Conservation (phyloP, 2,888 invertebrate genomes). For the Thyatira batis region DNA sequence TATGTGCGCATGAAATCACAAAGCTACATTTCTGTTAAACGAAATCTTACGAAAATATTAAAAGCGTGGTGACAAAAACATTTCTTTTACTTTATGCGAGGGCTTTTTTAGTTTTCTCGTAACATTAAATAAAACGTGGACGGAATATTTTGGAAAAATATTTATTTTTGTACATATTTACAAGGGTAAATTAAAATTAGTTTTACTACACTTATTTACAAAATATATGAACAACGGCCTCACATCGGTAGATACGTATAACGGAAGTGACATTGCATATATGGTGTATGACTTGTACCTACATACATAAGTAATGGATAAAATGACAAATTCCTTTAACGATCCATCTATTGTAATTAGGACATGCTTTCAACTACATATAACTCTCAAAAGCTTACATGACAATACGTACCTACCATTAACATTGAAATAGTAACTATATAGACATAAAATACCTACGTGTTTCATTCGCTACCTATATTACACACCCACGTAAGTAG, state of each 20-base stretch:
- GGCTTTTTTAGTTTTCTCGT: slow-evolving; percentile 7
- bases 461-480: slow-evolving; percentile 28
- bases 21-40: slow-evolving; percentile 40
- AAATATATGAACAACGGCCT: slow-evolving; percentile 26
- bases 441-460: slow-evolving; percentile 28
- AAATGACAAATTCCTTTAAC: neutral
- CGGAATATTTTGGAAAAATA: slow-evolving; percentile 64
- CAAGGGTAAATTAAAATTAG: slow-evolving; percentile 30
- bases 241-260: slow-evolving; percentile 23
- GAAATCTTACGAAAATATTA: slow-evolving; percentile 34
- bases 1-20: slow-evolving; percentile 43
- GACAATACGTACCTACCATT: slow-evolving; percentile 20
- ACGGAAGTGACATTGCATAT: slow-evolving; percentile 8
- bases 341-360: neutral
- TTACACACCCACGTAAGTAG: slow-evolving; percentile 45
- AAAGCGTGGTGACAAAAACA: slow-evolving; percentile 27
- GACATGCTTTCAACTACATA: neutral
- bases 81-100: slow-evolving; percentile 16
- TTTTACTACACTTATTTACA: slow-evolving; percentile 22
- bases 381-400: neutral
- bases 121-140: slow-evolving; percentile 20
- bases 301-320: neutral
- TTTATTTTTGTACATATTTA: slow-evolving; percentile 76
- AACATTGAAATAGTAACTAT: slow-evolving; percentile 7
- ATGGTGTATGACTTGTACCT: too few relatives aligned